These are phyloP conservation scores for Onychorhynchus coronatus DNA, from an alignment of 2,113 vertebrate genomes.

Conservation along the genomic window DNA sequence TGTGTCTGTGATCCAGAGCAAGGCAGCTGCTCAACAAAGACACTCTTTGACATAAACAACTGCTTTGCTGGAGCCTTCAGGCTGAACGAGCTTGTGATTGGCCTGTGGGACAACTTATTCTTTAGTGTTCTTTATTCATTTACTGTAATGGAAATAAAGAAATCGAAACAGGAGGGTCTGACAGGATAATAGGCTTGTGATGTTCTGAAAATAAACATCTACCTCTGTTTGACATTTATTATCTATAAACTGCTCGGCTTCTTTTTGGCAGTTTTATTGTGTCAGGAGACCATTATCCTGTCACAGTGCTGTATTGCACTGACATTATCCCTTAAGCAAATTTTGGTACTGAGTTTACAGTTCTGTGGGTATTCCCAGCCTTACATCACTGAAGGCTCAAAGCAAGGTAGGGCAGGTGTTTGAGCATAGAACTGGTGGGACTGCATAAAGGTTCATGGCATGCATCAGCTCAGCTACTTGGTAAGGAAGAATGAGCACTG, in stretches of 20 bases:
- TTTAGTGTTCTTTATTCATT: conserved; percentile 14
- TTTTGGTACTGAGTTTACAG: conserved; percentile 31
- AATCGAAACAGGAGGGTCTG: neutral
- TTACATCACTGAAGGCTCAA: neutral
- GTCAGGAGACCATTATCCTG: conserved; percentile 49
- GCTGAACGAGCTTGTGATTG: neutral
- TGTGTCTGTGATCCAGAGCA: neutral
- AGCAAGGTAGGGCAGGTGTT: neutral
- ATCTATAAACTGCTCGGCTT: conserved; percentile 39
- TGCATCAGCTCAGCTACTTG: neutral
- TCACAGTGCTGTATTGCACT: neutral
- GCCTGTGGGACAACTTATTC: neutral
- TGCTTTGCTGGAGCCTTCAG: neutral
- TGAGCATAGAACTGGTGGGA: neutral
- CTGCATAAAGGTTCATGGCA: neutral
- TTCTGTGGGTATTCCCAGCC: neutral
- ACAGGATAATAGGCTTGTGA: conserved; percentile 43
- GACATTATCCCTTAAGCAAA: conserved; percentile 54
- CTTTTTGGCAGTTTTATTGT: conserved; percentile 55
- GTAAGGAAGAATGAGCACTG: neutral
- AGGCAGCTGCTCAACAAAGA: neutral
- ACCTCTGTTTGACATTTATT: conserved; percentile 26
- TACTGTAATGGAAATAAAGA: conserved; percentile 36
- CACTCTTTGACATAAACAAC: fast-evolving
- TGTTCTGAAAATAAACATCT: conserved; percentile 46